These are phyloP conservation scores for Teleopsis dalmanni DNA, from an alignment of 1,140 invertebrate genomes.

Conservation along the genomic window DNA sequence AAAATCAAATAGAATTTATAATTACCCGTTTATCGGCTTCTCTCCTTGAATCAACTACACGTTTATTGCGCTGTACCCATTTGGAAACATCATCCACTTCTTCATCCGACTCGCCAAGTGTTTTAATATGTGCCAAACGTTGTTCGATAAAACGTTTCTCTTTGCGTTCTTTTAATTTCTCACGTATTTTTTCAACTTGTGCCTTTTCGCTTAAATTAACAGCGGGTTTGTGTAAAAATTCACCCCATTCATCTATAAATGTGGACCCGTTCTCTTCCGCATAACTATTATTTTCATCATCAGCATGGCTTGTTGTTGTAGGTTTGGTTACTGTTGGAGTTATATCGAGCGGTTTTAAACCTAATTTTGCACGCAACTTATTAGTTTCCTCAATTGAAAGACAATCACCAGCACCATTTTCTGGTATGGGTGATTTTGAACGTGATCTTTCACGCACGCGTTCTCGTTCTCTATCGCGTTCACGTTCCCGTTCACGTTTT, in stretches of 20 bases:
- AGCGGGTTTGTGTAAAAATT: constrained; percentile 90
- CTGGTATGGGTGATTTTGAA: constrained; percentile 41
- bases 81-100: constrained; percentile 62
- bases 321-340: constrained; percentile 38
- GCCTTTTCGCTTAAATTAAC: constrained; percentile 70
- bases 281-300: constrained; percentile 25
- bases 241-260: constrained; percentile 73
- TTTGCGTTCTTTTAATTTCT: constrained; percentile 67
- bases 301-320: constrained; percentile 13
- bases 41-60: constrained; percentile 70
- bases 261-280: constrained; percentile 47
- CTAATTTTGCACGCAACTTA: constrained; percentile 83
- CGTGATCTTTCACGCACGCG: constrained; percentile 16
- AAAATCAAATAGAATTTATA: no score
- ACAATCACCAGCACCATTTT: constrained; percentile 49
- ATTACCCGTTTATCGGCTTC: constrained; percentile 79
- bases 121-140: constrained; percentile 56
- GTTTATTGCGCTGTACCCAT: constrained; percentile 80
- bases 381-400: constrained; percentile 89
- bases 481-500: neutral
- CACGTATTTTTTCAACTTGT: constrained; percentile 72
- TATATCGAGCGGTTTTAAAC: constrained; percentile 84
- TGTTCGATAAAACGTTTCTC: constrained; percentile 75
- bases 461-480: constrained; percentile 26
- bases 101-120: constrained; percentile 68